Evolutionary conservation across 2,888 invertebrate genomes (phyloP).

Genomic region (Muschampia plurimacula): DNA sequence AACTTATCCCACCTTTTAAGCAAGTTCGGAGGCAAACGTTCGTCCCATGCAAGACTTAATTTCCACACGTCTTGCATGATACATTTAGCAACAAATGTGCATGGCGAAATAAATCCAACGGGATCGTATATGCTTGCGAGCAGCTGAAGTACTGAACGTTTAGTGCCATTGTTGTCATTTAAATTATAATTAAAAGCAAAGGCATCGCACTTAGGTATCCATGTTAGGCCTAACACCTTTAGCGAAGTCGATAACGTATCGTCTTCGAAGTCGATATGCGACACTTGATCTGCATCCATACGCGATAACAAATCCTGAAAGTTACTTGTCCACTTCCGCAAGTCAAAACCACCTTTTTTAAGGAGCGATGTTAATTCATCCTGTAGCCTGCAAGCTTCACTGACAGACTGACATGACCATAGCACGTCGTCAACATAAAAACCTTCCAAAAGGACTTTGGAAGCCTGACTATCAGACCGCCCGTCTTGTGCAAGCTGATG

Average conservation of each 20-base stretch:
- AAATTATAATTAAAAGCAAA: slow-evolving; percentile 2
- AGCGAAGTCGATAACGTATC: not conserved
- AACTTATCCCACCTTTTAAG: not conserved
- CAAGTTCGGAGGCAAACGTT: not conserved
- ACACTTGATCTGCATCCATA: not conserved
- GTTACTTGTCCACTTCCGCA: not conserved
- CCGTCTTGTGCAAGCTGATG: slow-evolving; percentile 21
- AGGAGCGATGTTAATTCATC: not conserved
- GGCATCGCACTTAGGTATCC: not conserved
- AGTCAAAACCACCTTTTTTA: not conserved
- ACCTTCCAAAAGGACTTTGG: not conserved
- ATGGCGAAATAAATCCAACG: not conserved
- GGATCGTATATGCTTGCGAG: not conserved
- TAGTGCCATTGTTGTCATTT: not conserved
- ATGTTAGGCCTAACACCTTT: not conserved
- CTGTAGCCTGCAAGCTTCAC: not conserved
- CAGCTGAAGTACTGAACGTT: not conserved
- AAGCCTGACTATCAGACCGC: not conserved
- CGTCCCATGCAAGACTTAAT: not conserved
- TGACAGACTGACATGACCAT: slow-evolving; percentile 1
- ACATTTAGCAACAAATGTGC: not conserved
- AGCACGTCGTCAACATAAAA: slow-evolving; percentile 1
- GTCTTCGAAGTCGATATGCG: not conserved
- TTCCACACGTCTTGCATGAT: not conserved
- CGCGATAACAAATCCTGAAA: not conserved